Evolutionary conservation across 2,888 invertebrate species (phyloP).

Genomic region (Proisotoma minuta): DNA sequence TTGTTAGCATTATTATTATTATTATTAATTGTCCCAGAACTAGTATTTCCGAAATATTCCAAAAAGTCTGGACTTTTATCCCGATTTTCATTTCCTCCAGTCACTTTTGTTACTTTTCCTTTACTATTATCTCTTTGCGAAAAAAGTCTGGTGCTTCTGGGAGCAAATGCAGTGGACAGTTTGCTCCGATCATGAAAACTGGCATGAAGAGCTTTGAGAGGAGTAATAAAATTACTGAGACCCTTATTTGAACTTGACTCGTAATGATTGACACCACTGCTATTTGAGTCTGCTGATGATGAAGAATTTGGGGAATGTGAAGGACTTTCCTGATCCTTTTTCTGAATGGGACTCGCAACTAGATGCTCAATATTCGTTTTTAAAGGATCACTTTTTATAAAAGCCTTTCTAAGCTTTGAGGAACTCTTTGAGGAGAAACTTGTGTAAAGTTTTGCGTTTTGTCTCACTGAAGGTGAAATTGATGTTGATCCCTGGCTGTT

Average conservation of each 20-base stretch:
- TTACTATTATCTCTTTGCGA: constrained; percentile 30
- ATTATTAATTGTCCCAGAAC: neutral
- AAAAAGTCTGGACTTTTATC: constrained; percentile 13
- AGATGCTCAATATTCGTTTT: constrained; percentile 45
- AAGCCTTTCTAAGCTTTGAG: constrained; percentile 34
- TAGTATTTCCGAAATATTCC: constrained; percentile 12
- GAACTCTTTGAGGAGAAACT: constrained; percentile 41
- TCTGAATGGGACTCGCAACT: constrained; percentile 22
- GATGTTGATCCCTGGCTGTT: constrained; percentile 18
- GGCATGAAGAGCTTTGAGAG: constrained; percentile 39
- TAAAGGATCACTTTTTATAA: constrained; percentile 39
- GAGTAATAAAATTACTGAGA: constrained; percentile 34
- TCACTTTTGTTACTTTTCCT: constrained; percentile 14
- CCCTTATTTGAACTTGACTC: neutral
- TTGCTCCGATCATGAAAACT: constrained; percentile 41
- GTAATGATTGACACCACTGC: neutral
- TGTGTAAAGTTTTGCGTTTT: constrained; percentile 41
- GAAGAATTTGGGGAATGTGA: constrained; percentile 19
- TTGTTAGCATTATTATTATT: neutral
- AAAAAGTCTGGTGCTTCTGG: constrained; percentile 36
- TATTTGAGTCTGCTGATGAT: constrained; percentile 11
- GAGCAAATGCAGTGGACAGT: constrained; percentile 33
- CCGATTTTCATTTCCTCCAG: neutral
- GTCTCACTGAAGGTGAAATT: constrained; percentile 15
- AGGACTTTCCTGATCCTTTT: neutral